phyloP scores from a whole-genome alignment of 2,888 invertebrate genomes.

The Lasioglossum calceatum region DNA sequence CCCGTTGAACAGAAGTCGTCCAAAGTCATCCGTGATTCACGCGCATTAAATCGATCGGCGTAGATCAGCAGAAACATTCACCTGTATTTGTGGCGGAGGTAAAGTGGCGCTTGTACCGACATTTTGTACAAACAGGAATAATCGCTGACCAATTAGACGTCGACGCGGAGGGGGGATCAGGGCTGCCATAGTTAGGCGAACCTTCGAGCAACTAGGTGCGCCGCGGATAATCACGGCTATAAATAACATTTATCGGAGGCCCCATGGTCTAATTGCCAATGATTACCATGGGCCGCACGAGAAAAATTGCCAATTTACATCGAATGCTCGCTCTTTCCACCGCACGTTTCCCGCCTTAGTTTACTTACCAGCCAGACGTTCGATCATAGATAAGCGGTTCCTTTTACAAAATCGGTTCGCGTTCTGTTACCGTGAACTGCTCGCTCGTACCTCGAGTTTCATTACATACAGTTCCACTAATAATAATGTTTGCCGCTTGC shows the following conservation, averaged over 20 bases:
- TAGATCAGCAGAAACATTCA: slow-evolving; percentile 37
- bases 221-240: slow-evolving; percentile 79
- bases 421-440: slow-evolving; percentile 35
- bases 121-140: slow-evolving; percentile 74
- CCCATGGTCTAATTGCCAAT: slow-evolving; percentile 80
- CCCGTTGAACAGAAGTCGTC: slow-evolving; percentile 30
- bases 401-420: slow-evolving; percentile 45
- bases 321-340: slow-evolving; percentile 66
- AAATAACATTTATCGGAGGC: slow-evolving; percentile 81
- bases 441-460: neutral
- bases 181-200: slow-evolving; percentile 62
- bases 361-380: slow-evolving; percentile 58
- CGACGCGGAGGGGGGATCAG: neutral
- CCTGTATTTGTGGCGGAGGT: slow-evolving; percentile 39
- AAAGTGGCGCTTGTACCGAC: slow-evolving; percentile 64
- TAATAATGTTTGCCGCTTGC: neutral
- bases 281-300: slow-evolving; percentile 78
- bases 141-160: slow-evolving; percentile 75
- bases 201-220: slow-evolving; percentile 76
- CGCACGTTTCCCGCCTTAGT: slow-evolving; percentile 52
- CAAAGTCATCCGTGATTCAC: slow-evolving; percentile 37
- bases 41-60: slow-evolving; percentile 50
- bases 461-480: neutral
- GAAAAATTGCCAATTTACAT: slow-evolving; percentile 81
- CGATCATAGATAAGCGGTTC: slow-evolving; percentile 62